Evolutionary conservation across 2,113 vertebrate genomes (phyloP).

Genomic region (Machaerirhynchus nigripectus): DNA sequence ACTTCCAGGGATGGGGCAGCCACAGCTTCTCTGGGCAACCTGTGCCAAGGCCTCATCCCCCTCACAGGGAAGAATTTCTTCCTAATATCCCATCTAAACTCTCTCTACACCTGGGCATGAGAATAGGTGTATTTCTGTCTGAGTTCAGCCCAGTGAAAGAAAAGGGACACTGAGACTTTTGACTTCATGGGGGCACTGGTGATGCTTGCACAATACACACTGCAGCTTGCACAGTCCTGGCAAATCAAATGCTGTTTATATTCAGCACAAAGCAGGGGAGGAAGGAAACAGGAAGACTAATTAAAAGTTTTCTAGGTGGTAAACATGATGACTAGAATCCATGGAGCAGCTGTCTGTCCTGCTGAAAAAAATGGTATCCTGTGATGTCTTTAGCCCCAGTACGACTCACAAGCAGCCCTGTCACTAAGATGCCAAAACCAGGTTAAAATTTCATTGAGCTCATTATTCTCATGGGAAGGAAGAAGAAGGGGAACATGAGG

Average conservation of each 20-base stretch:
- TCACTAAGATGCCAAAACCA: neutral
- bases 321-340: neutral
- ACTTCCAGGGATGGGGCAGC: neutral
- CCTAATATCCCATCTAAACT: neutral
- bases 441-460: neutral
- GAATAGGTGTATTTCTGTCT: neutral
- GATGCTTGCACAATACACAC: neutral
- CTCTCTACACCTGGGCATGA: neutral
- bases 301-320: neutral
- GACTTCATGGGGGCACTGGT: neutral
- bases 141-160: neutral
- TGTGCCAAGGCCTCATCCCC: neutral
- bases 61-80: neutral
- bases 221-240: neutral
- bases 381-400: neutral
- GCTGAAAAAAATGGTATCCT: neutral
- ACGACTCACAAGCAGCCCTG: neutral
- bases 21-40: neutral
- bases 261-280: neutral
- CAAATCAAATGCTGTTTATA: neutral
- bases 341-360: neutral
- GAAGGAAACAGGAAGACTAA: slow-evolving; percentile 15
- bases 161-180: neutral
- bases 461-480: neutral
- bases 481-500: neutral